These are phyloP conservation scores for Malurus leucopterus DNA, from an alignment of 2,797 vertebrate genomes.

Conservation along the genomic window DNA sequence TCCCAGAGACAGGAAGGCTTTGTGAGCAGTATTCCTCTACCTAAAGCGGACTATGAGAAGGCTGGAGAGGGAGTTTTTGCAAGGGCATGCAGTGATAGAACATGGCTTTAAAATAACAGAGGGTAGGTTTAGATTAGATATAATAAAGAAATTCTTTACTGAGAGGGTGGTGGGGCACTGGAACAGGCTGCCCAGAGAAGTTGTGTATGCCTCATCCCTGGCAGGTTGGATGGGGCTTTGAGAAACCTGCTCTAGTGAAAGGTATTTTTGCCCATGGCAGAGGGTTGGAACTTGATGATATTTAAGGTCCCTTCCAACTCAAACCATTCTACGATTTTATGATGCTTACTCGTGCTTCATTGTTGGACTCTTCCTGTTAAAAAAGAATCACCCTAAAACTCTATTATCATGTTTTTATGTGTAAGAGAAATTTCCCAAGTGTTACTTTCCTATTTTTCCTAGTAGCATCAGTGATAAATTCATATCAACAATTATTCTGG, in stretches of 20 bases:
- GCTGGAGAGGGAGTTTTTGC: background rate
- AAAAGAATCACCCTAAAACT: background rate
- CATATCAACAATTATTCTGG: background rate
- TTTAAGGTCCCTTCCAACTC: background rate
- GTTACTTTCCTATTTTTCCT: background rate
- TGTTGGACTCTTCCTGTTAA: background rate
- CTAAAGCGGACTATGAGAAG: background rate
- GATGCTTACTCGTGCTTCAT: background rate
- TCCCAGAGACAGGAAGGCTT: background rate
- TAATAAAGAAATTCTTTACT: background rate
- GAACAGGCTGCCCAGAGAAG: background rate
- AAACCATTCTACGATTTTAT: background rate
- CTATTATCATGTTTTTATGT: background rate
- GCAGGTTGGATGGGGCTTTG: background rate
- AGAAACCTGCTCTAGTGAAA: background rate
- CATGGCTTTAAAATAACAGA: background rate
- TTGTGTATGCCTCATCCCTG: rapidly evolving
- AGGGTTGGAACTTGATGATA: background rate
- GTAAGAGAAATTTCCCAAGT: background rate
- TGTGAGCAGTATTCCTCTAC: rapidly evolving
- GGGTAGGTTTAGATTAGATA: background rate
- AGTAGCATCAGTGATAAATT: background rate
- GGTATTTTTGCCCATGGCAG: too few relatives aligned
- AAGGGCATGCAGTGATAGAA: background rate
- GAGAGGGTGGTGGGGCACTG: background rate